Percentiles rank a stretch among this genome's conserved stretches.
Evolutionary conservation across 2,113 vertebrate species (phyloP).

Genomic region (Drymodes brunneopygia): DNA sequence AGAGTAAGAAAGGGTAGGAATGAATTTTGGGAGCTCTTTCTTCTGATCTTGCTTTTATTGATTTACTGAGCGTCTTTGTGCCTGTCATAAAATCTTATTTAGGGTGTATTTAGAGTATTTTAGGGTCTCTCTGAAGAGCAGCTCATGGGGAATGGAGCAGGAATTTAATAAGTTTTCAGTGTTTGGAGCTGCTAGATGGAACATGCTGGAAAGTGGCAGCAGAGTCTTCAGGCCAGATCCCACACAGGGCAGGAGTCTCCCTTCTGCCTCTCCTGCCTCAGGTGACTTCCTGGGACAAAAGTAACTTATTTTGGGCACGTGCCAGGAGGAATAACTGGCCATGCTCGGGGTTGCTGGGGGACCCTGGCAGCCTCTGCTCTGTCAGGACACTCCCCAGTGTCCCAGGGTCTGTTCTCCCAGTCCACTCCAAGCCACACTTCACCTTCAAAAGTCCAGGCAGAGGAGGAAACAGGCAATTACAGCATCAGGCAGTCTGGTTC

Average conservation of each 20-base stretch:
- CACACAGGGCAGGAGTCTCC: background rate
- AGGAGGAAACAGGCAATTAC: background rate
- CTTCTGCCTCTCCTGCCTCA: background rate
- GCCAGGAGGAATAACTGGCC: background rate
- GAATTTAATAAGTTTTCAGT: background rate
- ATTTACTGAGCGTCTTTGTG: background rate
- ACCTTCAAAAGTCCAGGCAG: background rate
- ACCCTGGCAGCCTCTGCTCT: background rate
- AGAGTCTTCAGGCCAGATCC: background rate
- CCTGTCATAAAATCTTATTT: background rate
- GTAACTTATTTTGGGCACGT: background rate
- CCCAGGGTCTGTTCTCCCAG: background rate
- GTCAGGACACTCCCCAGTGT: background rate
- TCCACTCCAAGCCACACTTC: background rate
- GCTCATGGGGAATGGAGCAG: background rate
- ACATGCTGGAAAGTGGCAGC: background rate
- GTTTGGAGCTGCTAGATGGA: background rate
- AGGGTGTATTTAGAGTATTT: background rate
- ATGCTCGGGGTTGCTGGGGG: background rate
- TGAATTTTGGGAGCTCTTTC: background rate
- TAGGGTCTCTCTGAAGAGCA: background rate
- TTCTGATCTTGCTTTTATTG: background rate
- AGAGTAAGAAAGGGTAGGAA: background rate
- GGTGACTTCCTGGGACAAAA: background rate
- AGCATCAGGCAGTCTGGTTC: background rate